These are phyloP conservation scores for Conger conger DNA, from an alignment of 2,113 vertebrate genomes.

Conservation along the genomic window DNA sequence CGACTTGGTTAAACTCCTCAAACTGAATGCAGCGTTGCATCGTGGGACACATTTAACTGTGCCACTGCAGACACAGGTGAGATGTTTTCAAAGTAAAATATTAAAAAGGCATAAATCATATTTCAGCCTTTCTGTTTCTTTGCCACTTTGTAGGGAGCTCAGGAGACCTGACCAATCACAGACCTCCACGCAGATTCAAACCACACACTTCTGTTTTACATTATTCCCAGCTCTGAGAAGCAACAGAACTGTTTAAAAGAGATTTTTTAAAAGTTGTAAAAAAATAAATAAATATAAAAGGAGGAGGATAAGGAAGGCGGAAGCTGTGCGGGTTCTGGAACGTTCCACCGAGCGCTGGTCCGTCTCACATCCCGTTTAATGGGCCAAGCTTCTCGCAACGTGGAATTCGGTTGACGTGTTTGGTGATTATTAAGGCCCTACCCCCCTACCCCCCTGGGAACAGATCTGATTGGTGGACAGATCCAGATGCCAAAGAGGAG, in stretches of 20 bases:
- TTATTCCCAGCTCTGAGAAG: slow-evolving; percentile 10
- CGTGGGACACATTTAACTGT: not conserved
- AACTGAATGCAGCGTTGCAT: not conserved
- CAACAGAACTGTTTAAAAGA: not conserved
- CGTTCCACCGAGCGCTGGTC: no score
- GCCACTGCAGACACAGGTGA: not conserved
- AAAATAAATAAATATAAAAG: slow-evolving; percentile 10
- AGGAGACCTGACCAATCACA: not conserved
- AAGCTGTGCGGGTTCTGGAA: slow-evolving; percentile 42
- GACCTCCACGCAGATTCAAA: not conserved
- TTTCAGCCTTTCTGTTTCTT: not conserved
- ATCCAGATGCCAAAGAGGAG: slow-evolving; percentile 60
- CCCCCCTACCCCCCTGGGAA: slow-evolving; percentile 50
- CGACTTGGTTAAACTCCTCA: not conserved
- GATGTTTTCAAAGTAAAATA: not conserved
- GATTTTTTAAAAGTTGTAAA: slow-evolving; percentile 34
- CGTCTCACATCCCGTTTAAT: no score
- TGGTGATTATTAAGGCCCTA: slow-evolving; percentile 17
- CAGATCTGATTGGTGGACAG: slow-evolving; percentile 64
- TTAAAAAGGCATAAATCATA: not conserved
- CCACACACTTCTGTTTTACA: not conserved
- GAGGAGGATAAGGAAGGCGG: slow-evolving; percentile 42
- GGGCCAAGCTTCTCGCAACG: slow-evolving; percentile 35
- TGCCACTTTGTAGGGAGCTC: not conserved
- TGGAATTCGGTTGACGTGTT: slow-evolving; percentile 49